Evolutionary conservation across 1,140 invertebrate species (phyloP), one percentile per base, ranked within the genome.

Genomic region (Portunus trituberculatus): DNA sequence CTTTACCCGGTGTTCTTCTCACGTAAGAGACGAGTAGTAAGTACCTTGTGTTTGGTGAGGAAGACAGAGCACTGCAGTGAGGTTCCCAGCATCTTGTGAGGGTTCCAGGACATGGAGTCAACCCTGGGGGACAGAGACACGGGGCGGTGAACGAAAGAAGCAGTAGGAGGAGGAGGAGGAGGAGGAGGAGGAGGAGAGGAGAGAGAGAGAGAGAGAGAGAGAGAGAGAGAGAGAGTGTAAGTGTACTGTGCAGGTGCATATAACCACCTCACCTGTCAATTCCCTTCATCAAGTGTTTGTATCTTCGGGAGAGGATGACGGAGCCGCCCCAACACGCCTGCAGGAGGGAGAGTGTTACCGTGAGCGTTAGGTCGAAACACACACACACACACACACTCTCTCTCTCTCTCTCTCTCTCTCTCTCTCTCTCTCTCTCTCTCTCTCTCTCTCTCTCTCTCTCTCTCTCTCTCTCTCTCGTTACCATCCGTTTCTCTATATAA

Each of bases 61-160:
- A 99, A 98, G 10, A 98, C 97, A 0, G 98, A 99, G 97, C 99
- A 99, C 96, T 99, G 99, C 14, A 99, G 97, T 0, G 98, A 98
- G 7, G 98, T 98, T 2, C 99, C 99, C 28, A 99, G 97, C 97
- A 99, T 98, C 97, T 99, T 99, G 96, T 99, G 99, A 0, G 99
- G 98, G 97, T 99, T 99, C 99, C 99, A 99, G 0, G 98, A 98
- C 91, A 99, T 97, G 0, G 99, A 99, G 97, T 99, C 97, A 0
- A 97, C 98, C 96, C 98, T 98, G 97, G 99, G 98, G 95, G 0
- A 45, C 10, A 84, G 14, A 82, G 14, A 67, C 31, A 92, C 29
- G 76, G 10, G 83, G 83, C 31, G 31, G 10, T 88, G 28, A 88
- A 32, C 4, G 25, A 10, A 32, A 12, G 8, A 3, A 31, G 86